These are phyloP conservation scores for Noctua comes DNA, from an alignment of 2,888 invertebrate genomes.

Conservation along the genomic window DNA sequence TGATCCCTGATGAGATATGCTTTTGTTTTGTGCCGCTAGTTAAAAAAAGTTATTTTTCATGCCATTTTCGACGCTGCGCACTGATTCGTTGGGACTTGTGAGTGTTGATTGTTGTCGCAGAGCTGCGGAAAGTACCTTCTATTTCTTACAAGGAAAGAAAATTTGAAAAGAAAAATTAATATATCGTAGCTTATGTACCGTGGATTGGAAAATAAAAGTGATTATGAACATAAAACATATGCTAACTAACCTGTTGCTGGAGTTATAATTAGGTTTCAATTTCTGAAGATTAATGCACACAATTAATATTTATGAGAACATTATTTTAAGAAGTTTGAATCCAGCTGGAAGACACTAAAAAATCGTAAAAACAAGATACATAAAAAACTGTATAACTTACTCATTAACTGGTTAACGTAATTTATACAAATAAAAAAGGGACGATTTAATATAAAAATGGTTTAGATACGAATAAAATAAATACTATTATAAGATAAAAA, in stretches of 20 bases:
- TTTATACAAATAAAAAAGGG: constrained; percentile 69
- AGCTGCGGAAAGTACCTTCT: not conserved
- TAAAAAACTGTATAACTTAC: constrained; percentile 60
- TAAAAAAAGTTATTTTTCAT: constrained; percentile 35
- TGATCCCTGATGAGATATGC: constrained; percentile 64
- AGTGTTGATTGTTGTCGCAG: not conserved
- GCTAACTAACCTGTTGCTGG: not conserved
- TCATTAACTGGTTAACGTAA: constrained; percentile 63
- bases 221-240: not conserved
- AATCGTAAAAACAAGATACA: constrained; percentile 21
- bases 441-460: constrained; percentile 66
- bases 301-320: constrained; percentile 55
- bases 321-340: constrained; percentile 38
- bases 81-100: not conserved
- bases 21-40: constrained; percentile 66
- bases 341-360: constrained; percentile 40
- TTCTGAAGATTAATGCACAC: constrained; percentile 35
- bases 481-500: constrained; percentile 82
- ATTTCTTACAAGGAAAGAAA: not conserved
- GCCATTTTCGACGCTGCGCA: not conserved
- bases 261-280: constrained; percentile 44
- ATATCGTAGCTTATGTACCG: not conserved
- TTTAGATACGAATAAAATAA: constrained; percentile 75
- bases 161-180: not conserved
- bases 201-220: not conserved